Base-by-base conservation (phyloP, 2,113 vertebrate species). In the Anas platyrhynchos region DNA sequence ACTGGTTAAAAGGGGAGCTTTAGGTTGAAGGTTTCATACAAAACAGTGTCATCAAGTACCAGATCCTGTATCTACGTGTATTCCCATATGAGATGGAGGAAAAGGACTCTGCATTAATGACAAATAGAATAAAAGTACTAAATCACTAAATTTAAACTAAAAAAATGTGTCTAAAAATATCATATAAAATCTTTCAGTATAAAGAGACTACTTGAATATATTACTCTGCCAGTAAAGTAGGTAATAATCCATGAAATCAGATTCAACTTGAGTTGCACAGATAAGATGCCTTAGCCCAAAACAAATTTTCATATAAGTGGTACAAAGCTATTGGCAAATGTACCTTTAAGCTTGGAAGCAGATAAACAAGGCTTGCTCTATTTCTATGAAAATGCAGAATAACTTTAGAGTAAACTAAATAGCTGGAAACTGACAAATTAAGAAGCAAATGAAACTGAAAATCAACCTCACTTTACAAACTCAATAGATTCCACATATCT, bases 191-290 rank as follows among this genome's bases (percentile, higher is more conserved):
- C 2, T 76, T 83, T 20, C 48, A 13, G 52, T 62, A 16, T 48
- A 72, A 91, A 55, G 25, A 75, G 27, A 55, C 29, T 43, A 61
- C 36, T 48, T 75, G 59, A 48, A 22, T 36, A 76, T 31, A 94
- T 88, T 65, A 68, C 26, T 56, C 38, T 80, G 16, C 20, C 3
- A 12, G 32, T 74, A 48, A 69, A 89, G 89, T 61, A 85, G 66
- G 50, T 86, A 91, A 86, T 83, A 89, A 86, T 48, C 91, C 89
- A 73, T 89, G 83, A 94, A 95, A 97, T 91, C 34, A 36, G 65
- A 31, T 76, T 75, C 77, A 65, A 83, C 25, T 36, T 50, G 73
- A 80, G 29, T 52, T 81, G 55, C 54, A 73, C 34, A 86, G 86
- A 77, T 87, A 94, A 94, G 78, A 43, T 79, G 79, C 62, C 86